Base-by-base conservation (phyloP, 2,888 invertebrate genomes). In the Thereva unica region DNA sequence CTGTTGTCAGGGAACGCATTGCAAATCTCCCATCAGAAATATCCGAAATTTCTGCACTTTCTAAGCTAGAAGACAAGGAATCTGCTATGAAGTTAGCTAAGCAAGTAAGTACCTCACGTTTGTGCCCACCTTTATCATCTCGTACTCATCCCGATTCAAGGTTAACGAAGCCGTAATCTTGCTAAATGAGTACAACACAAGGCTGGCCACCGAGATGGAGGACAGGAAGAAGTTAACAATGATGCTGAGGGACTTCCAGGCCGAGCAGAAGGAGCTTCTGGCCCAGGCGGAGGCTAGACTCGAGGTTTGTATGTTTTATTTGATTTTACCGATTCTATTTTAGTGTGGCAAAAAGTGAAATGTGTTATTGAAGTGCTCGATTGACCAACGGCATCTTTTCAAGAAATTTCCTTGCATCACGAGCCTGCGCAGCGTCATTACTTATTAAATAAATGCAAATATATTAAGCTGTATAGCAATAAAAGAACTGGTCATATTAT, bases 11-110 rank as follows among this genome's bases (percentile, higher is more conserved):
- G 71, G 95, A 97, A 79, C 88, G 91, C 77, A 97, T 97, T 73
- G 95, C 97, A 0, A 93, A 92, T 67, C 84, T 97, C 63, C 97
- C 97, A 0, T 91, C 92, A 56, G 95, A 96, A 83, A 95, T 97
- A 3, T 96, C 96, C 0, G 96, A 97, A 85, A 87, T 94, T 4
- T 87, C 89, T 72, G 86, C 92, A 75, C 85, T 97, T 67, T 86
- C 89, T 72, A 95, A 95, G 84, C 84, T 97, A 74, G 89, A 90
- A 86, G 92, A 92, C 80, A 90, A 90, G 77, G 89, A 90, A 73
- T 87, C 90, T 9, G 93, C 93, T 0, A 85, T 91, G 74, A 87
- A 88, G 72, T 83, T 97, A 61, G 89, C 91, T 69, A 83, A 85
- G 2, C 87, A 93, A 77, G 96, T 97, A 6, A 50, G 71, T 66